Evolutionary conservation across 2,797 vertebrate genomes (phyloP), one percentile per base, ranked within the genome.

Genomic region (Ctenopoma kingsleyae): DNA sequence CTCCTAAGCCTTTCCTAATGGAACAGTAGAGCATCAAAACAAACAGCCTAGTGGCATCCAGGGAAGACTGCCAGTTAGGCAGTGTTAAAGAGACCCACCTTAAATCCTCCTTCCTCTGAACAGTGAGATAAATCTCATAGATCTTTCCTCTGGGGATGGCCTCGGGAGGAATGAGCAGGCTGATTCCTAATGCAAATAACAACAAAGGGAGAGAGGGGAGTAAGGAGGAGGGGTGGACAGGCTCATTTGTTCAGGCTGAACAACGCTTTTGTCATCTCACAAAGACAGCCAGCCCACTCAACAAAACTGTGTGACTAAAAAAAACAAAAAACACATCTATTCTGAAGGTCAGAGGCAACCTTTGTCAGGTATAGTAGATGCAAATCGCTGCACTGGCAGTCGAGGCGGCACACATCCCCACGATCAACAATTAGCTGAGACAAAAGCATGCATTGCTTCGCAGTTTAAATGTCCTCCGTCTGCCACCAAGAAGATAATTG

Each of bases 141-240:
- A 99, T 99, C 95, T 99, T 99, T 61, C 98, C 98, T 78, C 98
- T 94, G 23, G 98, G 98, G 91, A 99, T 99, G 92, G 98, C 97
- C 57, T 99, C 98, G 0, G 98, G 98, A 81, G 98, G 98, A 87
- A 99, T 98, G 85, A 99, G 98, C 90, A 99, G 93, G 84, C 98
- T 99, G 94, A 98, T 96, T 91, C 97, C 97, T 99, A 90, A 92
- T 92, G 92, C 89, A 93, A 94, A 93, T 89, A 91, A 89, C 83
- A 90, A 90, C 87, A 92, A 86, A 89, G 79, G 60, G 36, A 64
- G 66, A 79, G 64, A 67, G 60, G 51, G 43, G 9, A 38, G 67
- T 65, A 35, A 60, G 51, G 40, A 58, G 63, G 22, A 46, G 60
- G 12, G 76, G 70, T 44, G 54, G 60, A 73, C 75, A 81, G 79